A percentile compares a stretch with the other conserved stretches of the same genome.
Evolutionary conservation across 2,113 vertebrate species (phyloP).

Genomic region (Zosterops lateralis): DNA sequence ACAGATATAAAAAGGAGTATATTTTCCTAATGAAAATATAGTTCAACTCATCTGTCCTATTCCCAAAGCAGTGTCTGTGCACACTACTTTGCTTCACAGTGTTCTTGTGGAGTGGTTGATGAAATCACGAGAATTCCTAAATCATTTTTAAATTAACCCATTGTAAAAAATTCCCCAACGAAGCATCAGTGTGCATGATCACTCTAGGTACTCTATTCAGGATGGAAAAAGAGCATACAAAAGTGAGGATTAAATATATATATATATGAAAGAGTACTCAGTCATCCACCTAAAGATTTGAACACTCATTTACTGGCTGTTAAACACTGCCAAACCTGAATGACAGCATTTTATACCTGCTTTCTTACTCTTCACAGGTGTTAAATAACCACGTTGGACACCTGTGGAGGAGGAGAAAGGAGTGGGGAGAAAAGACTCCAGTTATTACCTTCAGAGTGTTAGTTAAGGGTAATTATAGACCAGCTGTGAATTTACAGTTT

Average conservation of each 20-base stretch:
- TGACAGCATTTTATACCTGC: constrained; percentile 43
- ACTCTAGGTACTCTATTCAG: not conserved
- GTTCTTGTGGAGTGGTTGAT: not conserved
- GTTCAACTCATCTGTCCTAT: not conserved
- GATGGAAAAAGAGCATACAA: not conserved
- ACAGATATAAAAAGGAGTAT: not conserved
- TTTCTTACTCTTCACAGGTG: constrained; percentile 28
- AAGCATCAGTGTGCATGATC: not conserved
- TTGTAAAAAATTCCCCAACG: not conserved
- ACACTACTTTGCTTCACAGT: not conserved
- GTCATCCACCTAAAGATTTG: not conserved
- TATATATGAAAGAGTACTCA: not conserved
- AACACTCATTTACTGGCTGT: not conserved
- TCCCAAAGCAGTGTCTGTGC: not conserved
- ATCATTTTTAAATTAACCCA: not conserved
- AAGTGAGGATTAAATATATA: not conserved
- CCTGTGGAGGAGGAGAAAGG: not conserved
- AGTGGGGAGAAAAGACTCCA: fast-evolving
- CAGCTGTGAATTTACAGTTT: not conserved
- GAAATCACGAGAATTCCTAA: not conserved
- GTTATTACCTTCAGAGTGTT: not conserved
- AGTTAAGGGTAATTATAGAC: not conserved
- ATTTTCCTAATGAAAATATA: constrained; percentile 9
- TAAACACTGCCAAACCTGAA: constrained; percentile 54
- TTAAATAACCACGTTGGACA: constrained; percentile 35